Base-by-base conservation (phyloP, 2,888 invertebrate species). In the Dasysyrphus albostriatus region DNA sequence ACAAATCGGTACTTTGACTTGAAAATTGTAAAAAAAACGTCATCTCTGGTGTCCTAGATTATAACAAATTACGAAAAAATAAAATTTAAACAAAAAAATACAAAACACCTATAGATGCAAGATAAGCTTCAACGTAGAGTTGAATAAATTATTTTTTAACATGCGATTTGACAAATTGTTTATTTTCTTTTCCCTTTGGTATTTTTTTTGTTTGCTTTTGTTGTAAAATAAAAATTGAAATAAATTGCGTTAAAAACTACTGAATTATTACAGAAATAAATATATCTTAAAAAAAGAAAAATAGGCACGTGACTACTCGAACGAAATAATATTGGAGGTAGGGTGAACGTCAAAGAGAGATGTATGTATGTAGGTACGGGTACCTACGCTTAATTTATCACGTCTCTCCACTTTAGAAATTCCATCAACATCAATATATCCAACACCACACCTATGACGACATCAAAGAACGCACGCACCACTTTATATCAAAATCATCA, bases 391-490 rank as follows among this genome's bases (percentile, higher is more conserved):
- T 34, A 59, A 67, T 59, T 73, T 42, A 34, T 72, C 83, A 78
- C 83, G 83, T 83, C 65, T 65, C 29, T n/a, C 72, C 19, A 39
- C 47, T 54, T 37, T 24, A 34, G 42, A 39, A 61, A 77, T 67
- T 65, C 82, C 77, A 59, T 76, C 82, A 63, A 67, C 65, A 58
- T 70, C 70, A 54, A 58, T 59, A 73, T n/a, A 54, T 19, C 34
- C 65, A 59, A 59, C 73, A 24, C 32, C 24, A 61, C 73, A 24
- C 32, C 24, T 54, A 54, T 59, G 69, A 75, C 69, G 54, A 61
- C 42, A 58, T 51, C 59, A 69, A 75, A 69, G 56, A 54, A 51
- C 74, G 80, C 67, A 81, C 81, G 74, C 81, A 81, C 61, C 61
- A 19, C 24, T 42, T 24, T 24, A 61, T 42, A 61, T 16, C 39